A percentile compares a stretch with the other conserved stretches of the same genome.
Conservation (phyloP, 2,797 vertebrate genomes). For the Sebastes trivittatus region DNA sequence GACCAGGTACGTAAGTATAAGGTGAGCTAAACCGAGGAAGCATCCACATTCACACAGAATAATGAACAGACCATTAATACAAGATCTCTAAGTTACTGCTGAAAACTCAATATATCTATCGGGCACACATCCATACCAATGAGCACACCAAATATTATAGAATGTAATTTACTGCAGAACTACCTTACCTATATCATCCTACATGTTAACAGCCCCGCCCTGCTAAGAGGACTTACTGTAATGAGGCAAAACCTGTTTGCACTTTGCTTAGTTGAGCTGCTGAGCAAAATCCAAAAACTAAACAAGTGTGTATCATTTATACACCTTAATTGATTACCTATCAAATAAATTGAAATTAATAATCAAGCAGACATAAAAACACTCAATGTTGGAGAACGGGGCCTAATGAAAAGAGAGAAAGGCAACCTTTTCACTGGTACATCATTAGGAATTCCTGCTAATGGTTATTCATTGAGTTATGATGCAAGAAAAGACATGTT, state of each 20-base stretch:
- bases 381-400: neutral
- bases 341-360: neutral
- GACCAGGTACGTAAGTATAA: no score
- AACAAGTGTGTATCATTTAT: neutral
- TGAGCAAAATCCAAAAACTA: neutral
- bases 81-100: no score
- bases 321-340: neutral
- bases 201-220: no score
- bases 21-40: no score
- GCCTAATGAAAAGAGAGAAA: neutral
- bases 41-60: no score
- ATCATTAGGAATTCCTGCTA: neutral
- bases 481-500: neutral
- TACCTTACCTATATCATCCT: no score
- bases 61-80: no score
- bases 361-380: neutral
- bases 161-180: no score
- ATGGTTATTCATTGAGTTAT: neutral
- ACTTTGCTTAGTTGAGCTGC: rapidly evolving
- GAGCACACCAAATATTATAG: no score
- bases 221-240: no score
- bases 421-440: neutral
- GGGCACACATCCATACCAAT: no score
- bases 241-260: no score
- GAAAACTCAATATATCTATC: rapidly evolving